A percentile compares a stretch with the other conserved stretches of the same genome.
Conservation (phyloP, 2,797 vertebrate species). For the Synanceia verrucosa region DNA sequence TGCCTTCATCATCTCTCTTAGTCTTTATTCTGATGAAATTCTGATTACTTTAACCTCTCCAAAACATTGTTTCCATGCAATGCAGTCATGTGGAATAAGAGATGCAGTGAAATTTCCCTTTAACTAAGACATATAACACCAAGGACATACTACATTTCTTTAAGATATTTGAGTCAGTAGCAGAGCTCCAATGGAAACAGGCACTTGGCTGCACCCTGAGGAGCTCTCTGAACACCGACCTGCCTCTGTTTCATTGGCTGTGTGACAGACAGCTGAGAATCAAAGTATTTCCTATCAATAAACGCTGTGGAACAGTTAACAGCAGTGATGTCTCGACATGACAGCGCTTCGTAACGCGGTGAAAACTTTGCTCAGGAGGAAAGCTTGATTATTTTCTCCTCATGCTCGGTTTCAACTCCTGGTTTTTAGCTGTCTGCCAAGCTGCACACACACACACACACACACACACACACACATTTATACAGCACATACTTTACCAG, state of each 20-base stretch:
- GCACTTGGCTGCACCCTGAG: constrained; percentile 4
- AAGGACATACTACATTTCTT: background rate
- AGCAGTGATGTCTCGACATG: constrained; percentile 7
- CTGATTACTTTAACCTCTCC: background rate
- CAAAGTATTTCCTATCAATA: constrained; percentile 30
- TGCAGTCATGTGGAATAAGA: background rate
- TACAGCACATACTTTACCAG: background rate
- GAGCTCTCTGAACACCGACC: constrained; percentile 3
- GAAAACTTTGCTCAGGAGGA: constrained; percentile 25
- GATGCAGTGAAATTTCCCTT: background rate
- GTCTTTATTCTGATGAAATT: background rate
- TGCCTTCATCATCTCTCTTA: background rate
- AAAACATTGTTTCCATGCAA: background rate
- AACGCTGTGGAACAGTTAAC: background rate
- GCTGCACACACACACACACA: constrained; percentile 11
- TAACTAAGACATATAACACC: background rate
- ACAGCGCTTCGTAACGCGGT: constrained; percentile 14
- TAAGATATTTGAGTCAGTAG: background rate
- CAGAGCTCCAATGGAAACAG: constrained; percentile 13
- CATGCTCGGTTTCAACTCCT: constrained; percentile 27
- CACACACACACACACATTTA: constrained; percentile 10
- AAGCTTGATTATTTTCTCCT: constrained; percentile 34
- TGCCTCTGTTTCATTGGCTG: background rate
- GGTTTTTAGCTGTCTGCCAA: constrained; percentile 26
- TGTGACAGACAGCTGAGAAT: constrained; percentile 17